Conservation (phyloP, 2,888 invertebrate species). For the Andrena camellia region DNA sequence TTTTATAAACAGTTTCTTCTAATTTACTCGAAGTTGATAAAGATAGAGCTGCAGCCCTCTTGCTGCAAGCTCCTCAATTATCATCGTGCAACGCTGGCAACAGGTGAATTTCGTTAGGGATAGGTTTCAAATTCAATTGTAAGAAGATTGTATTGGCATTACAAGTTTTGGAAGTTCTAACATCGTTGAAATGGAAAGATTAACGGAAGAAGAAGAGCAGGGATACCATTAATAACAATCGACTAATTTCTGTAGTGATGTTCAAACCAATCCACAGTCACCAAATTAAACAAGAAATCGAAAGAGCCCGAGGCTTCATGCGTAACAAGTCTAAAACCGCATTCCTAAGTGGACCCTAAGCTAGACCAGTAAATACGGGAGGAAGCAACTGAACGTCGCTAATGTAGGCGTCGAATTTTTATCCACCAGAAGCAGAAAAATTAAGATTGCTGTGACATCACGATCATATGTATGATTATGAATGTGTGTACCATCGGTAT, state of each 20-base stretch:
- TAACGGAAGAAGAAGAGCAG: too few relatives aligned
- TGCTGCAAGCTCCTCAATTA: too few relatives aligned
- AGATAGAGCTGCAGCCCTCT: too few relatives aligned
- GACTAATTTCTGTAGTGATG: neutral
- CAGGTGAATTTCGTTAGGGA: too few relatives aligned
- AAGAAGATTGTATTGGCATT: too few relatives aligned
- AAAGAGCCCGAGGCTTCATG: constrained; percentile 41
- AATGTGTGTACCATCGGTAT: constrained; percentile 52
- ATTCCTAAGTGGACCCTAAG: constrained; percentile 36
- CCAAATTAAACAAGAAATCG: constrained; percentile 26
- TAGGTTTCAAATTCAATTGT: too few relatives aligned
- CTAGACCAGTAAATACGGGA: constrained; percentile 41
- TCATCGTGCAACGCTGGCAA: too few relatives aligned
- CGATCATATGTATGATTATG: constrained; percentile 49
- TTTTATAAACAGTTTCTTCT: too few relatives aligned
- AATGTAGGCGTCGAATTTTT: constrained; percentile 34
- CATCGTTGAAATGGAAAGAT: too few relatives aligned
- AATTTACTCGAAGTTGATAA: too few relatives aligned
- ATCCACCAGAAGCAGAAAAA: constrained; percentile 14
- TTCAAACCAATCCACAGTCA: neutral
- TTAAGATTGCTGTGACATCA: constrained; percentile 48
- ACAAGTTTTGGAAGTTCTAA: too few relatives aligned
- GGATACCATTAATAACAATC: too few relatives aligned
- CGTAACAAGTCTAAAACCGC: constrained; percentile 19
- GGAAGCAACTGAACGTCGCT: constrained; percentile 10